Evolutionary conservation across 2,888 invertebrate genomes (phyloP).

Genomic region (Diarsia rubi): DNA sequence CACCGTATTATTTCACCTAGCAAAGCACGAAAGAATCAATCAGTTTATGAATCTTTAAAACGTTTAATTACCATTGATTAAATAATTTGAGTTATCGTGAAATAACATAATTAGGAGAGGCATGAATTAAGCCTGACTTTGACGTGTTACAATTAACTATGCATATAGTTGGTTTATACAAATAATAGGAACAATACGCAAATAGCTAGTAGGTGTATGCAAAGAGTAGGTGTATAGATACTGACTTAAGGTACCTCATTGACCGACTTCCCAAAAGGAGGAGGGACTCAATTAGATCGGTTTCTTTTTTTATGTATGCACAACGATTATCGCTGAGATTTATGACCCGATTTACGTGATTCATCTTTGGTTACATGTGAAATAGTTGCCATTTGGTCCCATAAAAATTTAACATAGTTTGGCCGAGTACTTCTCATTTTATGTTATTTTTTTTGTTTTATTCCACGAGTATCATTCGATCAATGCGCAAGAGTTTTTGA

Average conservation of each 20-base stretch:
- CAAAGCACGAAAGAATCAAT: slow-evolving; percentile 11
- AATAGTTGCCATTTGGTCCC: too few relatives aligned
- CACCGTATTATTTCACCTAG: neutral
- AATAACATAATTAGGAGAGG: neutral
- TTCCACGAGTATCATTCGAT: neutral
- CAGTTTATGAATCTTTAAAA: neutral
- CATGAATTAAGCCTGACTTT: neutral
- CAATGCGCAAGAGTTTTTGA: neutral
- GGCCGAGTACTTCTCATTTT: too few relatives aligned
- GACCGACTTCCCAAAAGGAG: too few relatives aligned
- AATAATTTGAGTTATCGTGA: neutral
- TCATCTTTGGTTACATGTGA: too few relatives aligned
- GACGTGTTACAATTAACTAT: neutral
- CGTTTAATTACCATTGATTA: neutral
- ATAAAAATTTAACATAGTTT: too few relatives aligned
- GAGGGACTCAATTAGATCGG: too few relatives aligned
- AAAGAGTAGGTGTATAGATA: neutral
- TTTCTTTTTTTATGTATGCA: too few relatives aligned
- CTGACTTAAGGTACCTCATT: neutral
- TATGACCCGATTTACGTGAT: too few relatives aligned
- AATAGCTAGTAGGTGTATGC: too few relatives aligned
- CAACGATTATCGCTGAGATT: too few relatives aligned
- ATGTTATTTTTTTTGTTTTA: too few relatives aligned
- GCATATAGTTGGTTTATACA: neutral
- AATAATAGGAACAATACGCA: too few relatives aligned